Evolutionary conservation across 2,113 vertebrate species (phyloP), one percentile per base, ranked within the genome.

Genomic region (Ahaetulla prasina): DNA sequence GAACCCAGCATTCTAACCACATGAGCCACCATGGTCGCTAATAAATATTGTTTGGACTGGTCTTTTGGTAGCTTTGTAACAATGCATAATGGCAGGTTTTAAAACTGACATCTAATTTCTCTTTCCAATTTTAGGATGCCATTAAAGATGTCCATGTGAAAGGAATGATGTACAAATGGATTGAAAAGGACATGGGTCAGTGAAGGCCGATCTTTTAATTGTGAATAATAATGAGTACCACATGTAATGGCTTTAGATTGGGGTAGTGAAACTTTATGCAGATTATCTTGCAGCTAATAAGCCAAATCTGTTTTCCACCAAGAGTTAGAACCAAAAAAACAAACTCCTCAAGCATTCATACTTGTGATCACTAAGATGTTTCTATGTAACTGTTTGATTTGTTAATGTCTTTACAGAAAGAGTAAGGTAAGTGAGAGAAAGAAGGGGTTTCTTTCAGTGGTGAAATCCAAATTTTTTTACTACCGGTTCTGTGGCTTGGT

Each of bases 81-180:
- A 91, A 55, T 5, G 3, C 22, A 8, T 0, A 92, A 89, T 92
- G 23, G 52, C 1, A 0, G 18, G 9, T 0, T 6, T 35, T 93
- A 22, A 95, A 94, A 90, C 89, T 94, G 85, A 96, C 88, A n/a
- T 14, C 4, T 68, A 85, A 95, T 53, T 93, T 60, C 14, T 18
- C 52, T 63, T 54, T 47, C 2, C 27, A 93, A 87, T 91, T 95
- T 91, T 96, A 98, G 98, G 98, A 98, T 84, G 97, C 98, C 85
- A 98, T 98, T 92, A 97, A 97, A 95, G 98, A 98, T 9, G 98
- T 98, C 53, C 98, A 98, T 1, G 97, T 98, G 93, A 98, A 98
- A 96, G 98, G 98, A 94, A 96, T 98, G 95, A 98, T 98, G 98
- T 98, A 98, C 97, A 97, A 98, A 93, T 98, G 98, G 98, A 98